Evolutionary conservation across 1,140 invertebrate genomes (phyloP), one percentile per base, ranked within the genome.

Genomic region (Dufourea novaeangliae): DNA sequence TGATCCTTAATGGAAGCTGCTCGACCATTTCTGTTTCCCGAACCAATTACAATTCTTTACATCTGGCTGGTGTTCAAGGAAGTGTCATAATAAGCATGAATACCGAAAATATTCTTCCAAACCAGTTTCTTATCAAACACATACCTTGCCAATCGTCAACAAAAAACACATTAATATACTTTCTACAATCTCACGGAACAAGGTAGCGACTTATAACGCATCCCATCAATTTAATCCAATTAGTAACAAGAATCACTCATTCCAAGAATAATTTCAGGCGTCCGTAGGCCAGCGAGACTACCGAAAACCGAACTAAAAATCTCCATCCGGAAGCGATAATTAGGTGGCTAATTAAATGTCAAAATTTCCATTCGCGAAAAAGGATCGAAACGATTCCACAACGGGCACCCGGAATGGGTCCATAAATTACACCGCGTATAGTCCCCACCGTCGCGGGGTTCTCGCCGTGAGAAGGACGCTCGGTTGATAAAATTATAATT

Each of bases 401-500:
- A n/a, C n/a, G n/a, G n/a, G n/a, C n/a, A n/a, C n/a, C n/a, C n/a
- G 14, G 44, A 61, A 52, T 61, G 66, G 27, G 46, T 27, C 22
- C 59, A 64, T 80, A 77, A 80, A 83, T 84, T 83, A 77, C 54
- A 39, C 0, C 20, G 34, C 74, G 34, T 39, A 50, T 59, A 10
- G 62, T 63, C 59, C 39, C n/a, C 54, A n/a, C n/a, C n/a, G n/a
- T 20, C 14, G 46, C 14, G 64, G 20, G 17, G 44, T 20, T 56
- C 29, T 44, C 17, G 8, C 29, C 46, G 22, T 10, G 41, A n/a
- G 57, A 85, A 78, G 66, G 74, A 67, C 66, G 44, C 20, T 69
- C n/a, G 57, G 25, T 44, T 64, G 77, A 82, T 84, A 82, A 84
- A 85, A 85, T 85, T 82, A 78, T 78, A 77, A 84, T 85, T 84